Conservation (phyloP, 1,140 invertebrate species). For the Drosophila mauritiana region DNA sequence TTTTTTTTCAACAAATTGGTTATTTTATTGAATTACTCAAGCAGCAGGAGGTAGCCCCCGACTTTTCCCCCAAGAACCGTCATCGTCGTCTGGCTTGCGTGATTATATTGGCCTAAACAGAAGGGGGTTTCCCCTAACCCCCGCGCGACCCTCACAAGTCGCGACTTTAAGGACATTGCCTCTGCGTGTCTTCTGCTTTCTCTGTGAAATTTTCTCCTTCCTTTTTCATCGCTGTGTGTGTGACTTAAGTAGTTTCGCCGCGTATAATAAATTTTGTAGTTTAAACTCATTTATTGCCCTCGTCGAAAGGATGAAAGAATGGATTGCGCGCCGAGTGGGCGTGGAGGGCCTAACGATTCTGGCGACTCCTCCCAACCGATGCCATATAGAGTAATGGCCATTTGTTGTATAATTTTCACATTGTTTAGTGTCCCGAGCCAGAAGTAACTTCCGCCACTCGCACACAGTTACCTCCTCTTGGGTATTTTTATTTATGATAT, state of each 20-base stretch:
- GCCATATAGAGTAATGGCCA: slow-evolving; percentile 58
- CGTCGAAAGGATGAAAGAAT: slow-evolving; percentile 51
- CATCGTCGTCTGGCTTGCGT: slow-evolving; percentile 41
- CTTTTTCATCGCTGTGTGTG: not conserved
- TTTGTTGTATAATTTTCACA: slow-evolving; percentile 82
- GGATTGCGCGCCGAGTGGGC: slow-evolving; percentile 25
- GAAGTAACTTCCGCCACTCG: slow-evolving; percentile 45
- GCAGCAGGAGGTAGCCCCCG: slow-evolving; percentile 65
- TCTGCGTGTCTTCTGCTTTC: slow-evolving; percentile 57
- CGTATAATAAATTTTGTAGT: slow-evolving; percentile 82
- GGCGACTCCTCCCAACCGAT: slow-evolving; percentile 24
- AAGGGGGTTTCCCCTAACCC: not conserved
- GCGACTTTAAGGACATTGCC: slow-evolving; percentile 56
- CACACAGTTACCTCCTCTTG: slow-evolving; percentile 15
- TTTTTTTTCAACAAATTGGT: slow-evolving; percentile 79
- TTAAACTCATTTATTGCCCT: slow-evolving; percentile 80
- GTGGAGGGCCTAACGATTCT: slow-evolving; percentile 12
- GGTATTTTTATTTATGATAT: slow-evolving; percentile 72
- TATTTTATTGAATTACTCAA: slow-evolving; percentile 83
- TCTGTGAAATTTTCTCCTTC: not conserved
- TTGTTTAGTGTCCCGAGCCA: slow-evolving; percentile 65
- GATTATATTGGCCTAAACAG: slow-evolving; percentile 77
- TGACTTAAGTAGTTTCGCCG: slow-evolving; percentile 76
- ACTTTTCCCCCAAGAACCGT: not conserved
- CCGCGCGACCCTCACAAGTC: slow-evolving; percentile 21